Conservation (phyloP, 2,888 invertebrate species). For the Drepana falcataria region DNA sequence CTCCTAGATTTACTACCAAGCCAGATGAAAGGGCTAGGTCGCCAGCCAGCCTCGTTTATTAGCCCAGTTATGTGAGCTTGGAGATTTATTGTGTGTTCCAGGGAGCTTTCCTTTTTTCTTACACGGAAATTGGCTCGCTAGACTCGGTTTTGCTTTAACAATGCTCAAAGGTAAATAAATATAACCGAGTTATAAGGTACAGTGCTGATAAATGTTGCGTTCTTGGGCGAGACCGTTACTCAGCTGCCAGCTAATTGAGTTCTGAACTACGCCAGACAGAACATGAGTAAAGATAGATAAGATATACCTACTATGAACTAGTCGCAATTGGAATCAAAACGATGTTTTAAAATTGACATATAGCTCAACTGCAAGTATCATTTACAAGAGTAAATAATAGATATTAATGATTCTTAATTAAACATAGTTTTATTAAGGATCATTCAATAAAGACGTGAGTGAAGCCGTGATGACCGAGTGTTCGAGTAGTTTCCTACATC, state of each 20-base stretch:
- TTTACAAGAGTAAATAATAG: too few relatives aligned
- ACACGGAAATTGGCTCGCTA: slow-evolving; percentile 6
- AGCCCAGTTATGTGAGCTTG: slow-evolving; percentile 43
- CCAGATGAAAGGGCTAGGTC: slow-evolving; percentile 58
- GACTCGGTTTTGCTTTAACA: not conserved
- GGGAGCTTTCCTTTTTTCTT: slow-evolving; percentile 24
- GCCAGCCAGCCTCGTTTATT: slow-evolving; percentile 50
- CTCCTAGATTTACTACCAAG: slow-evolving; percentile 49
- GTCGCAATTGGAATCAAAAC: too few relatives aligned
- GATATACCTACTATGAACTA: too few relatives aligned
- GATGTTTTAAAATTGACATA: too few relatives aligned
- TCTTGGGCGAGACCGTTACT: not conserved
- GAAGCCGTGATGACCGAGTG: too few relatives aligned
- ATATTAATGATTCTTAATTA: too few relatives aligned
- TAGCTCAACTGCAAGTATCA: too few relatives aligned
- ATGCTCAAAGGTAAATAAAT: not conserved
- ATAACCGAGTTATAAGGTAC: not conserved
- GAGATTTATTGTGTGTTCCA: slow-evolving; percentile 45
- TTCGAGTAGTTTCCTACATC: too few relatives aligned
- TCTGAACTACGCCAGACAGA: not conserved
- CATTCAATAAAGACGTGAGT: too few relatives aligned
- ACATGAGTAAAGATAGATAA: too few relatives aligned
- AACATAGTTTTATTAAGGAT: too few relatives aligned
- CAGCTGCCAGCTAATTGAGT: not conserved
- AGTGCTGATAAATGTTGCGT: not conserved